Evolutionary conservation across 2,888 invertebrate species (phyloP).

Genomic region (Caenorhabditis wallacei): DNA sequence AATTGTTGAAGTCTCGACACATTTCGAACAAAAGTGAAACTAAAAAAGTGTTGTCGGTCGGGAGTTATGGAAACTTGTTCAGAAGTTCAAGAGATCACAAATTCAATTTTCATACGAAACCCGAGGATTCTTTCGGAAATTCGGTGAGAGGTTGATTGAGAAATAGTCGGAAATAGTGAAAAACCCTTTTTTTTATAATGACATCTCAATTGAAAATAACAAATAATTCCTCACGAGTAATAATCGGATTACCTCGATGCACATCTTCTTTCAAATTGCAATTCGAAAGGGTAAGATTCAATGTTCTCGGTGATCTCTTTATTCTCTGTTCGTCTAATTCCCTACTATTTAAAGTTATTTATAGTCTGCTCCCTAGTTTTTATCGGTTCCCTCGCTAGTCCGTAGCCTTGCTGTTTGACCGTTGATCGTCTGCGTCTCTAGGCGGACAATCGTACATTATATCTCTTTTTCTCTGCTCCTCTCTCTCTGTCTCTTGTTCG

Average conservation of each 20-base stretch:
- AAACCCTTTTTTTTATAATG: too few species aligned
- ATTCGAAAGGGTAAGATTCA: not conserved
- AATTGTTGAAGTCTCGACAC: not conserved
- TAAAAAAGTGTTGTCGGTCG: too few species aligned
- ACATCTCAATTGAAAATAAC: too few species aligned
- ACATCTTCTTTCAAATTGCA: not conserved
- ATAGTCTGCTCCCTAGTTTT: constrained; percentile 39
- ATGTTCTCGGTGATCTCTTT: constrained; percentile 20
- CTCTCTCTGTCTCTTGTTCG: constrained; percentile 38
- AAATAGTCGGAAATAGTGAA: too few species aligned
- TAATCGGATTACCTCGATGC: not conserved
- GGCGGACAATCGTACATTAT: not conserved
- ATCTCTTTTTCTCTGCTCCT: not conserved
- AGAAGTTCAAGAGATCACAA: not conserved
- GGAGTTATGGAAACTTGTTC: too few species aligned
- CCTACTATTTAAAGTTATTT: constrained; percentile 16
- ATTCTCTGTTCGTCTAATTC: constrained; percentile 4
- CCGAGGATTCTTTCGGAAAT: not conserved
- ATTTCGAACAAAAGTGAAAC: not conserved
- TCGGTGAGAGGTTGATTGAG: too few species aligned
- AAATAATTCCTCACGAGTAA: too few species aligned
- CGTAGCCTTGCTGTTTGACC: constrained; percentile 54
- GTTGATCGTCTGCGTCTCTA: constrained; percentile 52
- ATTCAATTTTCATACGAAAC: not conserved
- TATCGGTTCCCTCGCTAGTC: not conserved